Evolutionary conservation across 2,113 vertebrate species (phyloP).

Genomic region (Octodon degus): DNA sequence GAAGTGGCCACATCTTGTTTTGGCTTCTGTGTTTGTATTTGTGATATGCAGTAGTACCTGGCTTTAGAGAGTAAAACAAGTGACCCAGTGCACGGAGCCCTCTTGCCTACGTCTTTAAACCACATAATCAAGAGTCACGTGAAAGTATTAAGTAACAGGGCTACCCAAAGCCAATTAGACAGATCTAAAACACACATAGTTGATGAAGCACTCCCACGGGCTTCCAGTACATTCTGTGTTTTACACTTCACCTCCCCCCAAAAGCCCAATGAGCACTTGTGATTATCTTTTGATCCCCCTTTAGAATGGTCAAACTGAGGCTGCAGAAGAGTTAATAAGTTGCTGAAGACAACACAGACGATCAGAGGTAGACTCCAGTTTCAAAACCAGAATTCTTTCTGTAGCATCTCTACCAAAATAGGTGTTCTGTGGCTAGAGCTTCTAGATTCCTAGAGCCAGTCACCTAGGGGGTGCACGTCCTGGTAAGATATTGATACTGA

Average conservation of each 20-base stretch:
- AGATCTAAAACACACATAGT: background rate
- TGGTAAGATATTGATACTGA: background rate
- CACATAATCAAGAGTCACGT: background rate
- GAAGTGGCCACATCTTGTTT: background rate
- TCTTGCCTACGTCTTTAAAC: background rate
- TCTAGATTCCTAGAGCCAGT: background rate
- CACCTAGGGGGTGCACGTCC: background rate
- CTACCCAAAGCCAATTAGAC: background rate
- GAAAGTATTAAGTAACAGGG: background rate
- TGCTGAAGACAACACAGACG: constrained; percentile 11
- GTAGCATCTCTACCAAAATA: background rate
- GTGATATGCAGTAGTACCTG: background rate
- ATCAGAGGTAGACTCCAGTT: background rate
- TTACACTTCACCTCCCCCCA: background rate
- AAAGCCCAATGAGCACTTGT: background rate
- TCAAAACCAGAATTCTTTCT: background rate
- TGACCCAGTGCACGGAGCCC: background rate
- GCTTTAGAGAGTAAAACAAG: background rate
- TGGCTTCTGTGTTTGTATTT: background rate
- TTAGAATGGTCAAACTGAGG: background rate
- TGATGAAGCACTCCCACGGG: background rate
- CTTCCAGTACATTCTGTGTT: background rate
- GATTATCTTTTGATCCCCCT: background rate
- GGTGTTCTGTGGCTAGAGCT: no score
- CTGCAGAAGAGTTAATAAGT: background rate